A percentile compares a stretch with the other conserved stretches of the same genome.
These are phyloP conservation scores for Hyperoodon ampullatus DNA, from an alignment of 2,113 vertebrate genomes.

Conservation along the genomic window DNA sequence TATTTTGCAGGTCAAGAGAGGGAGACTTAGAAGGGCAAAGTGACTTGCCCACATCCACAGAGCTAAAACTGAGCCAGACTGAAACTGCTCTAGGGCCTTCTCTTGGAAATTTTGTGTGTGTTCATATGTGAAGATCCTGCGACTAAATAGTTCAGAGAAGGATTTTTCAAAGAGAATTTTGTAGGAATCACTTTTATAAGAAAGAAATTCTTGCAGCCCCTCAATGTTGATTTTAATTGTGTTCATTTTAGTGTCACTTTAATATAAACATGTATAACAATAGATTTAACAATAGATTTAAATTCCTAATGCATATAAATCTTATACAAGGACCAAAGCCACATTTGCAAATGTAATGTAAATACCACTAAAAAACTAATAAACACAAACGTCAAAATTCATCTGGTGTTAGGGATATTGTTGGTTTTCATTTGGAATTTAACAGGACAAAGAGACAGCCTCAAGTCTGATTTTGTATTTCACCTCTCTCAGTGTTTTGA, in stretches of 20 bases:
- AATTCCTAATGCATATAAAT: not conserved
- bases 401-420: not conserved
- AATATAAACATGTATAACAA: not conserved
- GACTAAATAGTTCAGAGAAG: not conserved
- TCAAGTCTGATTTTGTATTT: not conserved
- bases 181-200: not conserved
- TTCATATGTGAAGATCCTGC: not conserved
- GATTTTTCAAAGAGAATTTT: not conserved
- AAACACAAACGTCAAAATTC: not conserved
- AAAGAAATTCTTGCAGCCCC: not conserved
- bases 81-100: not conserved
- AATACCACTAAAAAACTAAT: not conserved
- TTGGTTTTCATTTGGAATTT: not conserved
- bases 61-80: not conserved
- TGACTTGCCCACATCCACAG: not conserved
- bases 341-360: not conserved
- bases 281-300: slow-evolving; percentile 21
- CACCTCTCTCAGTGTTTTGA: not conserved
- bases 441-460: not conserved
- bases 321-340: not conserved
- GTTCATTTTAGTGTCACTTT: not conserved
- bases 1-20: not conserved
- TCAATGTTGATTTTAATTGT: slow-evolving; percentile 4
- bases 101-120: not conserved
- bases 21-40: not conserved